Conservation (phyloP, 2,797 vertebrate genomes). For the Miichthys miiuy region DNA sequence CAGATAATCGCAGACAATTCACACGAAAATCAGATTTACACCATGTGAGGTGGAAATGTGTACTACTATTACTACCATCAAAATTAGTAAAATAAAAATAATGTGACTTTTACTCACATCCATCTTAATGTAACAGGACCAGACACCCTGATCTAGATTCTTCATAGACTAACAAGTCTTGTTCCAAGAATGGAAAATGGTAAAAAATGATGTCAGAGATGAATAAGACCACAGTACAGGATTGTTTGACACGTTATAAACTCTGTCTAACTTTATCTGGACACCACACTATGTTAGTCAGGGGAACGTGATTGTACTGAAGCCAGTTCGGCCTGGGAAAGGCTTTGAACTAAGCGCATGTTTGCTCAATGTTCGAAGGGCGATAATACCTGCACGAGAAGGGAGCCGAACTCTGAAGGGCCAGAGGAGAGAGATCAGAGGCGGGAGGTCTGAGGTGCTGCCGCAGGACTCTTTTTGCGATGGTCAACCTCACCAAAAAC, state of each 20-base stretch:
- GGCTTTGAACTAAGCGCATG: not conserved
- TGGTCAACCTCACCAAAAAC: not conserved
- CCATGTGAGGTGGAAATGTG: not conserved
- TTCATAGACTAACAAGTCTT: not conserved
- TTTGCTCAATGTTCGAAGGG: not conserved
- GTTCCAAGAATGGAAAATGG: not conserved
- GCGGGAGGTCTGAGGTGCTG: too few species aligned
- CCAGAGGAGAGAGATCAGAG: too few species aligned
- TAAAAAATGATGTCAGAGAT: not conserved
- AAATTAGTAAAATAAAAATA: not conserved
- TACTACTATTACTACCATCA: not conserved
- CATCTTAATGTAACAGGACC: not conserved
- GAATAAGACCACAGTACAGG: not conserved
- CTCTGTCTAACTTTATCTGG: not conserved
- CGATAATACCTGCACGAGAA: too few species aligned
- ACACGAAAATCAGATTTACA: not conserved
- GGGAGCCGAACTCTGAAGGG: too few species aligned
- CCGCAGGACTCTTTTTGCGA: too few species aligned
- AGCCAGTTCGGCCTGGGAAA: not conserved
- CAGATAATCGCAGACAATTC: not conserved
- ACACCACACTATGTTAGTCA: not conserved
- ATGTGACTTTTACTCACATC: not conserved
- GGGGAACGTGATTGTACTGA: not conserved
- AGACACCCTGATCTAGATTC: not conserved
- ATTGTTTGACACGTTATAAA: not conserved